phyloP scores from a whole-genome alignment of 2,888 invertebrate genomes.

The Idaea dimidiata region DNA sequence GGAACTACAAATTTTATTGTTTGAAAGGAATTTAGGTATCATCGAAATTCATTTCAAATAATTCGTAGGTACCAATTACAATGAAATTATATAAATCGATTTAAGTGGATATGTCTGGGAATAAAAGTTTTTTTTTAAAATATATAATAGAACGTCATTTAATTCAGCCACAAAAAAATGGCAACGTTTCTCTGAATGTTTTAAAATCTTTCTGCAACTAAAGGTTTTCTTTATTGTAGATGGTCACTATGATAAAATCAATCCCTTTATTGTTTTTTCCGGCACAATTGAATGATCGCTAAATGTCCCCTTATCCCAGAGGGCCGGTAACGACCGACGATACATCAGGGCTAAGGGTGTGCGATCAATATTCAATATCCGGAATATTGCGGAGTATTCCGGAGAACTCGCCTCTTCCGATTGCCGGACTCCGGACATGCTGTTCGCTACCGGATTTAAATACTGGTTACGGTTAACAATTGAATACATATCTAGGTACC shows the following conservation, averaged over 20 bases:
- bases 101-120: too few species aligned
- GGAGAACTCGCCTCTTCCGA: slow-evolving; percentile 75
- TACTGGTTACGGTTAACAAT: slow-evolving; percentile 30
- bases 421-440: slow-evolving; percentile 62
- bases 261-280: slow-evolving; percentile 27
- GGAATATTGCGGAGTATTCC: slow-evolving; percentile 27
- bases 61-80: too few species aligned
- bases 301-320: slow-evolving; percentile 59
- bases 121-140: too few species aligned
- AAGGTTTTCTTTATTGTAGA: not conserved
- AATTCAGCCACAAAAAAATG: not conserved
- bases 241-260: slow-evolving; percentile 8
- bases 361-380: slow-evolving; percentile 81
- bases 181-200: not conserved
- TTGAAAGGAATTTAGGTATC: too few species aligned
- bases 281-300: slow-evolving; percentile 65
- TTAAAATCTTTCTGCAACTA: not conserved
- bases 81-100: too few species aligned
- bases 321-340: slow-evolving; percentile 64
- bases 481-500: slow-evolving; percentile 20
- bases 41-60: too few species aligned
- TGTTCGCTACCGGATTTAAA: slow-evolving; percentile 57
- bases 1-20: too few species aligned
- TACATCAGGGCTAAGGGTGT: slow-evolving; percentile 77
- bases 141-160: not conserved